These are phyloP conservation scores for Hestina assimilis DNA, from an alignment of 1,140 invertebrate genomes.

Conservation along the genomic window DNA sequence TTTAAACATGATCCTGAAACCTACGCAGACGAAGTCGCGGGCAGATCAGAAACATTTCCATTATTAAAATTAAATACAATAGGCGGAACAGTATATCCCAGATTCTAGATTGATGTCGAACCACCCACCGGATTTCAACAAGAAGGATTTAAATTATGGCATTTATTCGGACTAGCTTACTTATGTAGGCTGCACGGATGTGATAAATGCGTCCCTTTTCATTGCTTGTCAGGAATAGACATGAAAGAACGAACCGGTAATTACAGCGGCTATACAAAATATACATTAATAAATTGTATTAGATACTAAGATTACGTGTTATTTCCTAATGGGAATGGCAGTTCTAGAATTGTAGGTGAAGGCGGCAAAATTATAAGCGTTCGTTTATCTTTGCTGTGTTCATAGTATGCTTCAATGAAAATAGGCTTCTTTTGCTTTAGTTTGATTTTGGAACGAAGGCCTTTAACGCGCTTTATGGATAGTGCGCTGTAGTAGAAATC, in stretches of 20 bases:
- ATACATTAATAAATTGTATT: conserved; percentile 22
- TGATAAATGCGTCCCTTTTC: conserved; percentile 65
- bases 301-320: conserved; percentile 22
- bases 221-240: conserved; percentile 50
- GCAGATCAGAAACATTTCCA: no score
- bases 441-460: no score
- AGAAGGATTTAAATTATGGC: conserved; percentile 58
- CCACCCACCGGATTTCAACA: conserved; percentile 62
- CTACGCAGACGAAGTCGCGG: no score
- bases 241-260: conserved; percentile 42
- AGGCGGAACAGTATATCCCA: conserved; percentile 34
- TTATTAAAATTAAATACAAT: no score
- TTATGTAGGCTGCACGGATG: conserved; percentile 47
- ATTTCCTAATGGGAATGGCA: conserved; percentile 26
- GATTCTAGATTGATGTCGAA: conserved; percentile 49
- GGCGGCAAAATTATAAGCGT: conserved; percentile 13
- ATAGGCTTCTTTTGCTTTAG: no score
- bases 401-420: no score
- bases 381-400: background rate
- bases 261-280: conserved; percentile 37
- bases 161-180: conserved; percentile 48
- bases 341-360: conserved; percentile 26
- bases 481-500: no score
- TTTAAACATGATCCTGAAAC: no score
- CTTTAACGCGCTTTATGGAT: no score